Conservation (phyloP, 1,140 invertebrate genomes). For the Cydia amplana region DNA sequence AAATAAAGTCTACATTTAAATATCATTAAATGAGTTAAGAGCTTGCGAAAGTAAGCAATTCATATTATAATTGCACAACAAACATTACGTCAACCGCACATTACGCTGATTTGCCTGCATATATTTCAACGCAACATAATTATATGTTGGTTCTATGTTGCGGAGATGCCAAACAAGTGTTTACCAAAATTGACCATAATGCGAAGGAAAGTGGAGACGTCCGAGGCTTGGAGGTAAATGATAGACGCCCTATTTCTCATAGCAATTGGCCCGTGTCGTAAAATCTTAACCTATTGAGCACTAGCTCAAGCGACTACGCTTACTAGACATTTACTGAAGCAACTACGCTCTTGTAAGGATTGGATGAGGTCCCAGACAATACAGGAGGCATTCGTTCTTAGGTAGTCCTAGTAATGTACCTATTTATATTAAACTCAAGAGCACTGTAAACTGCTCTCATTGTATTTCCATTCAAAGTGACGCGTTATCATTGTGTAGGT, state of each 20-base stretch:
- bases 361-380: too few relatives aligned
- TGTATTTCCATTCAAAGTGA: too few relatives aligned
- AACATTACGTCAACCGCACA: conserved; percentile 47
- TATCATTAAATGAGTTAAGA: not conserved
- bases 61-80: conserved; percentile 42
- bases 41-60: not conserved
- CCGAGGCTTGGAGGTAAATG: not conserved
- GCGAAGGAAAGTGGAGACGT: conserved; percentile 17
- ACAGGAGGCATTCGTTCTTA: too few relatives aligned
- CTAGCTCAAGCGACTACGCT: too few relatives aligned
- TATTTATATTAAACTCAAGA: too few relatives aligned
- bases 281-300: conserved; percentile 16
- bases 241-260: conserved; percentile 14
- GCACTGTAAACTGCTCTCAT: too few relatives aligned
- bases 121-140: conserved; percentile 45
- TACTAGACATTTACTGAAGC: not conserved
- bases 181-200: conserved; percentile 39
- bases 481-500: too few relatives aligned
- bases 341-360: not conserved
- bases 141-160: conserved; percentile 37
- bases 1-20: not conserved
- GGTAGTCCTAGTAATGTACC: too few relatives aligned
- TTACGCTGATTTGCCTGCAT: conserved; percentile 46
- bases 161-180: conserved; percentile 42
- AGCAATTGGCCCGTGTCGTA: conserved; percentile 16